Conservation (phyloP, 2,113 vertebrate genomes). For the Rhegmatorhina hoffmannsi region DNA sequence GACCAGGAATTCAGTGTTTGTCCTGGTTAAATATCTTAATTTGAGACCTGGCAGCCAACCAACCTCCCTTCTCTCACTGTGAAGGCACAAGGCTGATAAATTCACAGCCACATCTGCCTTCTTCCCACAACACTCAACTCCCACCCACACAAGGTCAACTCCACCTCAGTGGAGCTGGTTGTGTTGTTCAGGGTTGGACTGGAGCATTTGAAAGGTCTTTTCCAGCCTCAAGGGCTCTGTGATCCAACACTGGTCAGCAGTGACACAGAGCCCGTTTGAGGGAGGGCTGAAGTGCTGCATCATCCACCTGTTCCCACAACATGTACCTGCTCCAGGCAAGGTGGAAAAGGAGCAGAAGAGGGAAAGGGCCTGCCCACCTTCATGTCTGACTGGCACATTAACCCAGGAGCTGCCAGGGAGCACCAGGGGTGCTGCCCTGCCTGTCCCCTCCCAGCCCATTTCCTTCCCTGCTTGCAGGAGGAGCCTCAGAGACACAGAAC, state of each 20-base stretch:
- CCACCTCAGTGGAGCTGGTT: not conserved
- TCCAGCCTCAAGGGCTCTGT: not conserved
- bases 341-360: not conserved
- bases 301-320: not conserved
- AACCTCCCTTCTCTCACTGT: not conserved
- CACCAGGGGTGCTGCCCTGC: not conserved
- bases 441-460: not conserved
- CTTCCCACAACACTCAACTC: not conserved
- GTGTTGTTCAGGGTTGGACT: not conserved
- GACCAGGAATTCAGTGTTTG: not conserved
- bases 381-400: rapidly evolving
- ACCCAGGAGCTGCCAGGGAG: not conserved
- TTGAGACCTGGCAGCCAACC: not conserved
- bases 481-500: not conserved
- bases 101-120: not conserved
- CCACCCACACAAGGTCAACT: not conserved
- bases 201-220: not conserved
- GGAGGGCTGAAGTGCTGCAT: not conserved
- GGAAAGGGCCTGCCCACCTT: not conserved
- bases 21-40: not conserved
- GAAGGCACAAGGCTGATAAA: not conserved
- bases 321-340: no score
- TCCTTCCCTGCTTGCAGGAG: not conserved
- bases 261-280: rapidly evolving
- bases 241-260: not conserved